Evolutionary conservation across 1,140 invertebrate species (phyloP).

Genomic region (Euglossa dilemma): DNA sequence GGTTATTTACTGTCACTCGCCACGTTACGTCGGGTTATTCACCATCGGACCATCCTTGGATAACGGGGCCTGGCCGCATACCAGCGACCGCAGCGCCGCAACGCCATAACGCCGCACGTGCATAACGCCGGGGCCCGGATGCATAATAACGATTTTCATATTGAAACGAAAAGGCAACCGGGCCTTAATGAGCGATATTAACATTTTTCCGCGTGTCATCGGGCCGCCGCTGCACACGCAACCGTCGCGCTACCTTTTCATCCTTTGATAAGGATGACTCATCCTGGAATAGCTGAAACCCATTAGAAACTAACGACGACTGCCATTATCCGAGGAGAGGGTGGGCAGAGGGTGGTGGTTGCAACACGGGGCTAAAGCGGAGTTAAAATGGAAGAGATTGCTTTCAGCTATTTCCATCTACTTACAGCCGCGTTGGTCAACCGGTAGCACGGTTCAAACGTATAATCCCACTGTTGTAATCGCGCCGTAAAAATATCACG

Average conservation of each 20-base stretch:
- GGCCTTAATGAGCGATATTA: constrained; percentile 62
- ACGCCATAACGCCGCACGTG: constrained; percentile 62
- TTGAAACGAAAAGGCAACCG: constrained; percentile 58
- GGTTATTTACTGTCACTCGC: constrained; percentile 69
- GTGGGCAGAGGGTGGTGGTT: too few species aligned
- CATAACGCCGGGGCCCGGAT: constrained; percentile 54
- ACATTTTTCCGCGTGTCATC: constrained; percentile 54
- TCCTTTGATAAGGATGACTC: not conserved
- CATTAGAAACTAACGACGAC: constrained; percentile 26
- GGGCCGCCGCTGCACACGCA: constrained; percentile 27
- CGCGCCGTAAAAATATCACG: not conserved
- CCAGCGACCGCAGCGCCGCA: constrained; percentile 45
- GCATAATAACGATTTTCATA: constrained; percentile 69
- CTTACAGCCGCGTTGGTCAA: not conserved
- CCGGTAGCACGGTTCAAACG: not conserved
- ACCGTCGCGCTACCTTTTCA: constrained; percentile 40
- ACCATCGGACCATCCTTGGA: constrained; percentile 65
- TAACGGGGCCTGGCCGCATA: constrained; percentile 74
- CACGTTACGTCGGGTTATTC: constrained; percentile 74
- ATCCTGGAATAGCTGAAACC: constrained; percentile 21
- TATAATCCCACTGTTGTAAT: not conserved
- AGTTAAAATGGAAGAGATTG: not conserved
- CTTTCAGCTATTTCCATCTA: not conserved
- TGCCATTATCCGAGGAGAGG: not conserved
- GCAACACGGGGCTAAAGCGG: not conserved